These are phyloP conservation scores for Sebastes umbrosus DNA, from an alignment of 2,797 vertebrate genomes.

Conservation along the genomic window DNA sequence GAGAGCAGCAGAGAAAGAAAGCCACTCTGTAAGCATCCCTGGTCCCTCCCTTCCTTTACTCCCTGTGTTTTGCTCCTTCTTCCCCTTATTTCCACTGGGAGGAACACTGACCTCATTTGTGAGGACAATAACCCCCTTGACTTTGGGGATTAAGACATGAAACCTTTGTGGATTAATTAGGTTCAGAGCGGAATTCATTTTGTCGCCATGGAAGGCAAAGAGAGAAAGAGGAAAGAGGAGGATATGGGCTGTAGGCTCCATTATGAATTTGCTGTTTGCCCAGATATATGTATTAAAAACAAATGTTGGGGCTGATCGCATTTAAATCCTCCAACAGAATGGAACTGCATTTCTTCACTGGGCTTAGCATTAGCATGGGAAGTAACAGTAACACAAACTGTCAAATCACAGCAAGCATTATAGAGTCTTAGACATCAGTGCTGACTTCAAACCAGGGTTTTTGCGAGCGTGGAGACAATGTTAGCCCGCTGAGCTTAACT, in stretches of 20 bases:
- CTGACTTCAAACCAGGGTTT: conserved; percentile 67
- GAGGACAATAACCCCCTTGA: conserved; percentile 90
- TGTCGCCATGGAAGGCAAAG: conserved; percentile 79
- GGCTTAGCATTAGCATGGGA: conserved; percentile 49
- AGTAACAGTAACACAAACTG: conserved; percentile 59
- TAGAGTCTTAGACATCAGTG: conserved; percentile 58
- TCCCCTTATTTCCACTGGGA: conserved; percentile 86
- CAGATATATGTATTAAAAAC: conserved; percentile 68
- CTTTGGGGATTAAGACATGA: conserved; percentile 91
- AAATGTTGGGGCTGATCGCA: conserved; percentile 55
- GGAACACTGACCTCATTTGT: conserved; percentile 88
- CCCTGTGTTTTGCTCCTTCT: conserved; percentile 75
- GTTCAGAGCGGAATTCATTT: conserved; percentile 87
- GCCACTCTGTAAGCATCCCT: conserved; percentile 42
- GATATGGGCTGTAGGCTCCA: conserved; percentile 69
- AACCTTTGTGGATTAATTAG: conserved; percentile 91
- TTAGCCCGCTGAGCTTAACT: conserved; percentile 70
- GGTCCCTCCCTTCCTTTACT: conserved; percentile 61
- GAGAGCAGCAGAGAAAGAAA: conserved; percentile 59
- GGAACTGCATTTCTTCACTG: conserved; percentile 39
- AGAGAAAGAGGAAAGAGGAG: conserved; percentile 66
- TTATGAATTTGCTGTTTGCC: conserved; percentile 72
- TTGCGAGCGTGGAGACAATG: conserved; percentile 56
- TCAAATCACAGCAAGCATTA: conserved; percentile 70
- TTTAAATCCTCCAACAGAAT: conserved; percentile 65